Evolutionary conservation across 2,888 invertebrate genomes (phyloP), one percentile per base, ranked within the genome.

Genomic region (Brenthis ino): DNA sequence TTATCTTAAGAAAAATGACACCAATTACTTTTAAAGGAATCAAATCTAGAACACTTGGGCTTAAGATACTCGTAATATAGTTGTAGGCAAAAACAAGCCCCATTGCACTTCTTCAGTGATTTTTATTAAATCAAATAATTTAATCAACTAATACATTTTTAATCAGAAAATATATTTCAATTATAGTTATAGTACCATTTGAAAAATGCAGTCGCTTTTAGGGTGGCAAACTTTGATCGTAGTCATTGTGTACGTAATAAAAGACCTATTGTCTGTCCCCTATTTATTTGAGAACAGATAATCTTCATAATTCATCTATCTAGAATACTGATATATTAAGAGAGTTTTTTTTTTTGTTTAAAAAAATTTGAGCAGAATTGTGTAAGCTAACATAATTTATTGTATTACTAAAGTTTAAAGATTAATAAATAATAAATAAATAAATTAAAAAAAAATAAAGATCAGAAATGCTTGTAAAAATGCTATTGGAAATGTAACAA

Each of bases 161-260:
- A 60, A 60, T 65, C 43, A 65, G 33, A 57, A 57, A 57, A 33
- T 51, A 16, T 51, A 53, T 51, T 57, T 28, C 33, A 47, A 24
- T 57, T 47, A 57, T 58, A 66, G 61, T 69, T 69, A 66, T 54
- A 64, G 48, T 65, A 65, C 37, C 69, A 65, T 65, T 65, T 60
- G 65, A 16, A 37, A 37, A 16, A 53, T 53, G 51, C 51, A 53
- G 20, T 54, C 63, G 37, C 63, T 51, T 63, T 63, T 63, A 43
- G 63, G 63, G 63, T 63, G 54, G 63, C 63, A 63, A 63, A 63
- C 63, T 63, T 63, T 63, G 63, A 54, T 63, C 53, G 53, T 63
- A 63, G 63, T 63, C 53, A 63, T 63, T 63, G 63, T 63, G 51
- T 53, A 51, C 14, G 63, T 53, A 63, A 63, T 63, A 63, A 63